Base-by-base conservation (phyloP, 2,113 vertebrate species). In the Phaethon lepturus region DNA sequence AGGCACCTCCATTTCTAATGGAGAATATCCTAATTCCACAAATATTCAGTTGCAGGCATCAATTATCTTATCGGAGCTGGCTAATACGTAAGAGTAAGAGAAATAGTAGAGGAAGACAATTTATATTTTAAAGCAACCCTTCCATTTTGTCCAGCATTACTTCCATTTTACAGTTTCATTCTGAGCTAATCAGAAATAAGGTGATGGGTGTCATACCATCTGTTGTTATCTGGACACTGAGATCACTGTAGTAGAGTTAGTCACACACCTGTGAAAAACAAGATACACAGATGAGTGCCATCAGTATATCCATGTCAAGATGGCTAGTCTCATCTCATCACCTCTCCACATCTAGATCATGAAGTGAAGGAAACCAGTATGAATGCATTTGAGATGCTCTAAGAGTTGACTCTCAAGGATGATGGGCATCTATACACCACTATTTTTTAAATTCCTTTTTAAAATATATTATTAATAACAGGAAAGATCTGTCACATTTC, bases 81-180 rank as follows among this genome's bases (percentile, higher is more conserved):
- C 0, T 45, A 56, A 66, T 15, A 11, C 2, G 10, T 28, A 55
- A 1, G 1, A 42, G 3, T 38, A 58, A 60, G 22, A 67, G 10
- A 62, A 52, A 62, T 5, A 2, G 18, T 45, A 55, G 74, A 81
- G 33, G 12, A 73, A 84, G 49, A 17, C 17, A 64, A 3, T 53
- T 76, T 23, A 22, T 53, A n/a, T 78, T 68, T 49, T 19, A 45
- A 95, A 94, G 13, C 7, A 86, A 14, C 7, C 3, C 13, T 42
- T 85, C 23, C 14, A 11, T 55, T 60, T 45, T 66, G 24, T 59
- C 4, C 17, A 59, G 6, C 2, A 12, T 73, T 56, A 31, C 5
- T 86, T 64, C n/a, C 28, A 10, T 44, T 83, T 80, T 71, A 68
- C 10, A 79, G 35, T 29, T 64, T 86, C 35, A 50, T 71, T 77